Base-by-base conservation (phyloP, 2,888 invertebrate species). In the Anticlea derivata region DNA sequence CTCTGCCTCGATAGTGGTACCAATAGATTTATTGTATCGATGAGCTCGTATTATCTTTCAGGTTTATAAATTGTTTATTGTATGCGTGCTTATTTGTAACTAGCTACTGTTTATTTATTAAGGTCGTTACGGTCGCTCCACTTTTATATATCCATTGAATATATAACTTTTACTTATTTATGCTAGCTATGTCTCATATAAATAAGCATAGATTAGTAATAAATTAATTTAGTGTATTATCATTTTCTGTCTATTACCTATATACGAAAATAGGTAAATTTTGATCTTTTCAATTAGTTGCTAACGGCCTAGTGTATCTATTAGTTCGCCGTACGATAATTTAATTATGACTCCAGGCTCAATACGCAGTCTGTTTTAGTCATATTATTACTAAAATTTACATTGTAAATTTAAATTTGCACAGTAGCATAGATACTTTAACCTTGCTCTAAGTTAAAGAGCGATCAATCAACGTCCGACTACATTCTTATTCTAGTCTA, bases 11-110 rank as follows among this genome's bases (percentile, higher is more conserved):
- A 83, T 86, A 84, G 78, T 77, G 76, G 74, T 80, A 75, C 71
- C 68, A 80, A 79, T 80, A 79, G 83, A 84, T 84, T 84, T 85
- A 86, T 85, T 76, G 78, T 70, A 74, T 71, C 69, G 71, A 76
- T 77, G 73, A 70, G 62, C 62, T 60, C 60, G 71, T 74, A 73
- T 73, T 73, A 74, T 72, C 65, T 74, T 68, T 64, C 61, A 61
- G 63, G 30, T 50, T 60, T 56, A 52, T 56, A 59, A 58, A 60
- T 57, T 52, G 58, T 65, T 62, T 58, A 62, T 58, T 56, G 55
- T 55, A 40, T 30, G 40, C 33, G 30, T 31, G 38, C 45, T 53
- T 61, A 65, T 63, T 63, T 63, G 57, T 48, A 35, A 45, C 37
- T 38, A 13, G 33, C 46, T 35, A 27, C 37, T 52, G 50, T 50